phyloP scores from a whole-genome alignment of 2,888 invertebrate species.

The Pecten maximus region DNA sequence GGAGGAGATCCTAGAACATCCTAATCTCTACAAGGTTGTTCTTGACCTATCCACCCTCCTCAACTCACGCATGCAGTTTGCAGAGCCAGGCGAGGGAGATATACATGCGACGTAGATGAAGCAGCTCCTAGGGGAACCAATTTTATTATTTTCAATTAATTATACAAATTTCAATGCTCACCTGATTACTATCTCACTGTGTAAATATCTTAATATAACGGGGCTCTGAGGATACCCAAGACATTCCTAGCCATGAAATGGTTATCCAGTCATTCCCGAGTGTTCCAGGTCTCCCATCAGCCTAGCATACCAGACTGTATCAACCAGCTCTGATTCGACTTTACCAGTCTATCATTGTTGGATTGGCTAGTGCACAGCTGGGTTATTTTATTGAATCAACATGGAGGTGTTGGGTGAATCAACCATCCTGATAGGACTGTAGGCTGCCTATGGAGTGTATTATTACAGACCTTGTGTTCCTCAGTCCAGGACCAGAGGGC shows the following conservation, averaged over 20 bases:
- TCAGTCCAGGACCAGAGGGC: neutral
- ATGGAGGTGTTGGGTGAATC: neutral
- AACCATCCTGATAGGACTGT: neutral
- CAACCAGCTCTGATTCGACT: neutral
- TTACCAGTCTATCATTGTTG: neutral
- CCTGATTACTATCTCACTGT: neutral
- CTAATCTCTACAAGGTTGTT: slow-evolving; percentile 87
- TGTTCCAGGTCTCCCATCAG: neutral
- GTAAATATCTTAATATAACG: neutral
- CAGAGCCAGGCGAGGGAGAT: slow-evolving; percentile 83
- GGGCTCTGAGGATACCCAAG: neutral
- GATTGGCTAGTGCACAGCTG: neutral
- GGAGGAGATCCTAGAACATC: slow-evolving; percentile 92
- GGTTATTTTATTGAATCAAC: neutral
- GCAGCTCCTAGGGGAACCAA: slow-evolving; percentile 21
- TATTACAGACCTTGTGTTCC: neutral
- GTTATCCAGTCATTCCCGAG: neutral
- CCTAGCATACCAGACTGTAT: neutral
- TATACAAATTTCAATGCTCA: neutral
- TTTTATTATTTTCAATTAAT: slow-evolving; percentile 35
- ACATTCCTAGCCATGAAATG: slow-evolving; percentile 16
- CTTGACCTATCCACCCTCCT: slow-evolving; percentile 92
- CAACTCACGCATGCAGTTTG: slow-evolving; percentile 90
- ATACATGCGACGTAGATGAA: slow-evolving; percentile 64
- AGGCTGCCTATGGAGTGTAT: neutral